Base-by-base conservation (phyloP, 2,797 vertebrate genomes). In the Tiaroga cobitis region DNA sequence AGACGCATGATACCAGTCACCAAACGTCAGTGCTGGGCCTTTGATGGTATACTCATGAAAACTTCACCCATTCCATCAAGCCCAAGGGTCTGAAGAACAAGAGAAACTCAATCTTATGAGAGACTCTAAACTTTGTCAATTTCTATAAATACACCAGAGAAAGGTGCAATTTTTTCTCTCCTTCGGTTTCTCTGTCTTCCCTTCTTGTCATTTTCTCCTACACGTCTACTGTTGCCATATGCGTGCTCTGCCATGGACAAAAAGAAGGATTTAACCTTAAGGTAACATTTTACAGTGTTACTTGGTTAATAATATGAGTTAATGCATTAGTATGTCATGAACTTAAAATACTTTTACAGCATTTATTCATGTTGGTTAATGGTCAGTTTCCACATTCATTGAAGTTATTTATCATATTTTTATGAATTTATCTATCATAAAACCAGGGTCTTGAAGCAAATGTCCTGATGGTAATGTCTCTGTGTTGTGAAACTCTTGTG, bases 81-180 rank as follows among this genome's bases (percentile, higher is more conserved):
- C 56, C 69, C 63, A 61, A 67, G 70, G 77, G 24, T 54, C 73
- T 72, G 16, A 43, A 29, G 87, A 59, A 88, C 70, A 67, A 54
- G 34, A 84, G 74, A 37, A 61, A 86, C 61, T 67, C 68, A 69
- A 74, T 80, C 74, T 51, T 72, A 37, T 34, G 18, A 76, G 43
- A 78, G 54, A 63, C 61, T 74, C 37, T 39, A 78, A 77, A 86
- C n/a, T 74, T 89, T 75, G 85, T 87, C 81, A 89, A 8, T 82
- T 81, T 86, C 80, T 88, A 77, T 81, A 82, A 87, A 83, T 65
- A 85, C 65, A 77, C 41, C 4, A 54, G 78, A 61, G 67, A 79
- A 78, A 82, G 67, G 34, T 63, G 79, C 69, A 78, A 15, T 51
- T 70, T 39, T 59, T 85, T 70, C 21, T 61, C 11, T 34, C 61